Evolutionary conservation across 2,113 vertebrate genomes (phyloP).

Genomic region (Siniperca chuatsi): DNA sequence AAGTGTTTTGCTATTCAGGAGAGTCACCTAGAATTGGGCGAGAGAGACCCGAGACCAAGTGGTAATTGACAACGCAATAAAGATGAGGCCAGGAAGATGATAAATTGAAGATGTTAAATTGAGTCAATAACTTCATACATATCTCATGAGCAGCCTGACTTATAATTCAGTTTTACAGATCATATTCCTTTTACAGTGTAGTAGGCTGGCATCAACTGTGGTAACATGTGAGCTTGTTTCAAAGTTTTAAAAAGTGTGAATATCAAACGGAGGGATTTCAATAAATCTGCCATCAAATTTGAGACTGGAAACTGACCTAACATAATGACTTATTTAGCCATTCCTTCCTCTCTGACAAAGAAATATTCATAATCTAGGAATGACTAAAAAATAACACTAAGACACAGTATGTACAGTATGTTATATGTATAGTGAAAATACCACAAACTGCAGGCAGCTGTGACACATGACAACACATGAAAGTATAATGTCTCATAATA

Average conservation of each 20-base stretch:
- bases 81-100: constrained; percentile 74
- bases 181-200: constrained; percentile 41
- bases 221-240: constrained; percentile 19
- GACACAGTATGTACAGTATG: neutral
- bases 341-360: neutral
- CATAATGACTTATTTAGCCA: neutral
- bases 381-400: neutral
- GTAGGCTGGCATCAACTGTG: constrained; percentile 22
- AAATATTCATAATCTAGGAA: neutral
- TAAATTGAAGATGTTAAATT: constrained; percentile 73
- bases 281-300: neutral
- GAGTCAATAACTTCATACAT: constrained; percentile 78
- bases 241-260: constrained; percentile 18
- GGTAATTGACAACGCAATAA: constrained; percentile 77
- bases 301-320: neutral
- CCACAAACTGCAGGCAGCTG: neutral
- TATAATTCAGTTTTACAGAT: constrained; percentile 54
- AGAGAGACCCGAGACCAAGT: constrained; percentile 57
- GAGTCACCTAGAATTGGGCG: constrained; percentile 54
- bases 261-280: neutral
- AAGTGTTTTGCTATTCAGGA: constrained; percentile 67
- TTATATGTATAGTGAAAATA: neutral
- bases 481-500: neutral
- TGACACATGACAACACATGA: neutral
- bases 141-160: constrained; percentile 67